Base-by-base conservation (phyloP, 35 echinoderm and acorn worm genomes). In the Hemicentrotus pulcherrimus region DNA sequence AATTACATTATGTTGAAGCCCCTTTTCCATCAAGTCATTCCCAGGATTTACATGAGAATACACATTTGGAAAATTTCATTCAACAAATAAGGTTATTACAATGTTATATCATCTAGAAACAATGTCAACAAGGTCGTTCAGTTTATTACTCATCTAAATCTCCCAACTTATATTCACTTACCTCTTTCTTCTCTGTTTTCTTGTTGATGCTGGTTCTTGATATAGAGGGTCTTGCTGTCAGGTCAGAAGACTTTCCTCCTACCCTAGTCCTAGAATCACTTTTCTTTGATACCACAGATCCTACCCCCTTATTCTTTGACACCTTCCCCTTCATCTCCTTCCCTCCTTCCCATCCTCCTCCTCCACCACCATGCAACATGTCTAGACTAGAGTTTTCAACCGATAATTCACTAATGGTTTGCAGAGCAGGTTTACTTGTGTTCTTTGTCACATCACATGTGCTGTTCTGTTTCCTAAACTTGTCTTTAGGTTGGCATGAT, bases 171-270 rank as follows among this genome's bases (percentile, higher is more conserved):
- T 78, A 47, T 16, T 91, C 0, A 71, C 47, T 95, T 88, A 95
- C 94, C 41, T 94, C 78, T 48, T 94, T 95, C 32, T 86, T 95
- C 86, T 95, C n/a, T 28, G 28, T 86, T 46, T 95, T 86, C 85
- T 31, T 31, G 22, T 95, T 95, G 7, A 18, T 88, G 28, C 86
- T 47, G 6, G 86, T 86, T 24, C 28, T 45, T 48, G 86, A 86
- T 24, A 90, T 9, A 14, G 94, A 48, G 7, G 85, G 31, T 8
- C 88, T 47, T 18, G 48, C 48, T n/a, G 30, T 93, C 16, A 93
- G 15, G 46, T 93, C 91, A 3, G 91, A 90, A 18, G 88, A 58
- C 46, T 93, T 93, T 15, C 91, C 91, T 47, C 91, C 91, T 4
- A 93, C 48, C 48, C 48, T 93, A 2, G 48, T 48, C 91, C 31